Evolutionary conservation across 1,140 invertebrate genomes (phyloP), one percentile per base, ranked within the genome.

Genomic region (Atta colombica): DNA sequence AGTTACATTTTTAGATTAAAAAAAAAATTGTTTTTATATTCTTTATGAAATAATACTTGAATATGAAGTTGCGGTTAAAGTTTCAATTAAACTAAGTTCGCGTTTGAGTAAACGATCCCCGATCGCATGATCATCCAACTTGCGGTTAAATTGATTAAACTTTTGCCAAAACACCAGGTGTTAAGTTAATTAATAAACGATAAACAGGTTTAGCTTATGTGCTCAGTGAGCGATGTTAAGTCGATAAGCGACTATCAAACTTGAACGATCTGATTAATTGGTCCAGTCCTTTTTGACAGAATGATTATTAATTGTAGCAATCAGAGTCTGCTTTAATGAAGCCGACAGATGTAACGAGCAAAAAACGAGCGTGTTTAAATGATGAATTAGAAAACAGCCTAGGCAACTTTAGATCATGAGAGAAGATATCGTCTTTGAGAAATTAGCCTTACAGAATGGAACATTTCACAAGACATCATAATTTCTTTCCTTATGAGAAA

Each of bases 171-270:
- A 81, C 77, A 69, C 49, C 65, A 58, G 77, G 77, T 81, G 77
- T 81, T 81, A 71, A 81, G 65, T 69, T 78, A 81, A 69, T 81
- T 81, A 81, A 81, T 81, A 81, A 81, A 8, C 77, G 63, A 69
- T 81, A 81, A 81, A 55, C 77, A 81, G 65, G 65, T 81, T 81
- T 55, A 39, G 65, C 49, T 81, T 39, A 58, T 35, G 21, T 65
- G 77, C 14, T 71, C 49, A 18, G 65, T 39, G 77, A 81, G 31
- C 63, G 28, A 55, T 81, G 77, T 69, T 81, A 58, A 81, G 31
- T 81, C 65, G 51, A 81, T 81, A 69, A 81, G n/a, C 77, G 49
- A 39, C 49, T 71, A 81, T 81, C 65, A 81, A 81, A 81, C 77
- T 81, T 71, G 65, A 81, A 71, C 77, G 49, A 71, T 68, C 77